Conservation (phyloP, 2,113 vertebrate species). For the Oreochromis tanganicae region DNA sequence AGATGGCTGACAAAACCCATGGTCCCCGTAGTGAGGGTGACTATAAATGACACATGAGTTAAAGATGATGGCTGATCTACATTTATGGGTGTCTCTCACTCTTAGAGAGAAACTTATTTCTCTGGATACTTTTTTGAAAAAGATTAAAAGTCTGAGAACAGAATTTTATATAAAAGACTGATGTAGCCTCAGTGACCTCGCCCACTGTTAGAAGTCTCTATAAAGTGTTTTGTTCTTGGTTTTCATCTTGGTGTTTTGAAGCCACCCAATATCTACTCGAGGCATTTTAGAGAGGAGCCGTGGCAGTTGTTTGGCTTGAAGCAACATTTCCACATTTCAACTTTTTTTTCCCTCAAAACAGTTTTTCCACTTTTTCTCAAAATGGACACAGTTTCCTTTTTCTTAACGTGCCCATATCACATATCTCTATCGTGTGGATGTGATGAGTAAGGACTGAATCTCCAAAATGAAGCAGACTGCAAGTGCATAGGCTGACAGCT, state of each 20-base stretch:
- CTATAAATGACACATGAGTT: not conserved
- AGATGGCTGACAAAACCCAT: not conserved
- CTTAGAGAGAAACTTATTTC: not conserved
- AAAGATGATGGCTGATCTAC: not conserved
- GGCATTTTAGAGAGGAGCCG: not conserved
- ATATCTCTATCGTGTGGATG: not conserved
- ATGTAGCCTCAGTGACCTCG: not conserved
- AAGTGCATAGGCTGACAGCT: not conserved
- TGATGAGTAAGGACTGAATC: not conserved
- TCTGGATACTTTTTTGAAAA: not conserved
- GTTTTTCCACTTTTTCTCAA: not conserved
- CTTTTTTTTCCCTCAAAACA: not conserved
- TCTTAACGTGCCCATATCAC: not conserved
- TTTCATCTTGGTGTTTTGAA: not conserved
- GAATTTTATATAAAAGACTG: fast-evolving
- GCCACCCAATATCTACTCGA: not conserved
- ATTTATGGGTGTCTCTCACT: not conserved
- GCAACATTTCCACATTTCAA: not conserved
- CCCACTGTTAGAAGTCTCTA: not conserved
- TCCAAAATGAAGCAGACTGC: not conserved
- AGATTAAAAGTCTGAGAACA: not conserved
- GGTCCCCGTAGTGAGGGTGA: not conserved
- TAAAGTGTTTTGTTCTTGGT: not conserved
- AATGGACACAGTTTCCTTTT: not conserved
- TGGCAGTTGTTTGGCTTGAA: not conserved